A percentile compares a stretch with the other conserved stretches of the same genome.
Conservation (phyloP, 2,888 invertebrate genomes). For the Leucozona laternaria region DNA sequence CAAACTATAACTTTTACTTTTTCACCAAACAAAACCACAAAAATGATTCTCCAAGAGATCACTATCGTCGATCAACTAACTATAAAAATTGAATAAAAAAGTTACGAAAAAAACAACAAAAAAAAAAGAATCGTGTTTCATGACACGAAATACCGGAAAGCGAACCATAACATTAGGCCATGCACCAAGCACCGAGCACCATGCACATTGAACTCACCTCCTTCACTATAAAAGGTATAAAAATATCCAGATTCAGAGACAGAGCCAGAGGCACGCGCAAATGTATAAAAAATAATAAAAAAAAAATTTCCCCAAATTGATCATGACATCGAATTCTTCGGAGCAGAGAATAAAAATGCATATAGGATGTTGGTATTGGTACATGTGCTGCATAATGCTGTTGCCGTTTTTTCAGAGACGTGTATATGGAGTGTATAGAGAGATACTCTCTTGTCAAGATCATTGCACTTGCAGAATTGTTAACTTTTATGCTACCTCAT, state of each 20-base stretch:
- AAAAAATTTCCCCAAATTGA: constrained; percentile 47
- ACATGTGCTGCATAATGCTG: constrained; percentile 1
- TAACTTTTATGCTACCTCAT: constrained; percentile 18
- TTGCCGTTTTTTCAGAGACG: too few species aligned
- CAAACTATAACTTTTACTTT: constrained; percentile 68
- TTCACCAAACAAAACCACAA: constrained; percentile 11
- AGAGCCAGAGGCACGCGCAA: constrained; percentile 14
- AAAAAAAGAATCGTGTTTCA: constrained; percentile 63
- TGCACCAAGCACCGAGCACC: constrained; percentile 21
- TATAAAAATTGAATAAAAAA: constrained; percentile 11
- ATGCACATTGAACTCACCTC: constrained; percentile 67
- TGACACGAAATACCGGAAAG: constrained; percentile 72
- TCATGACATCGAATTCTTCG: constrained; percentile 63
- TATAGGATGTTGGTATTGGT: background rate
- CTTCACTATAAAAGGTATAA: background rate
- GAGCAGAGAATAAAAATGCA: constrained; percentile 31
- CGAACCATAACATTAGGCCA: constrained; percentile 54
- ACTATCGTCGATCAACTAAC: constrained; percentile 47
- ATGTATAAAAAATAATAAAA: background rate
- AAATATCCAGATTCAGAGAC: constrained; percentile 18
- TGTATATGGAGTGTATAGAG: background rate
- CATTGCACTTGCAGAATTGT: constrained; percentile 25
- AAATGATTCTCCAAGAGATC: constrained; percentile 51
- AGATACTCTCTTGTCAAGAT: constrained; percentile 24
- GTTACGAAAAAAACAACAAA: constrained; percentile 20